These are phyloP conservation scores for Atrichornis clamosus DNA, from an alignment of 2,113 vertebrate species.

Conservation along the genomic window DNA sequence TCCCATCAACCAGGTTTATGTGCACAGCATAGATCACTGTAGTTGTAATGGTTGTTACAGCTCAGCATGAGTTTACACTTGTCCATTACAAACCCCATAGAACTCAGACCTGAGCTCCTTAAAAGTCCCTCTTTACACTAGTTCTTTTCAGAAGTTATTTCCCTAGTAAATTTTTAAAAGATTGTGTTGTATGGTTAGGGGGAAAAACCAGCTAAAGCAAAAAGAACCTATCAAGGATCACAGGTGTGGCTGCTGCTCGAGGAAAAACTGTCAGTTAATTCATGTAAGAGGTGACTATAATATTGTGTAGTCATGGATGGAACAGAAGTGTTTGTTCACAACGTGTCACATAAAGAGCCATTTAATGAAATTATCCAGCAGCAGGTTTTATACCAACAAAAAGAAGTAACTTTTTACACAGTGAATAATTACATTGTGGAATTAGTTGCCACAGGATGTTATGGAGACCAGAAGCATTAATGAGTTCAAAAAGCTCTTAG, in stretches of 20 bases:
- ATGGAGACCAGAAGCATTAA: not conserved
- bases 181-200: not conserved
- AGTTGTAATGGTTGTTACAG: not conserved
- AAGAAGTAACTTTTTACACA: constrained; percentile 18
- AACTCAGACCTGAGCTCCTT: not conserved
- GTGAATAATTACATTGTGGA: not conserved
- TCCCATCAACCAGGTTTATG: not conserved
- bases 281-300: not conserved
- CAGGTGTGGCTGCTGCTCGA: not conserved
- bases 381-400: constrained; percentile 1
- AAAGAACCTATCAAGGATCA: not conserved
- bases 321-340: constrained; percentile 8
- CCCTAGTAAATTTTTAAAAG: not conserved
- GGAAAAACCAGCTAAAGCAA: not conserved
- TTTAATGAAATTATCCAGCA: not conserved
- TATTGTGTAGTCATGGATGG: not conserved
- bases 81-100: not conserved
- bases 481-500: not conserved
- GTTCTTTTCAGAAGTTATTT: not conserved
- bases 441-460: constrained; percentile 36
- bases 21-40: not conserved
- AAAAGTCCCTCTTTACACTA: not conserved
- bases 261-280: not conserved
- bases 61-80: not conserved
- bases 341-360: not conserved